Evolutionary conservation across 2,113 vertebrate genomes (phyloP).

Genomic region (Leucopsar rothschildi): DNA sequence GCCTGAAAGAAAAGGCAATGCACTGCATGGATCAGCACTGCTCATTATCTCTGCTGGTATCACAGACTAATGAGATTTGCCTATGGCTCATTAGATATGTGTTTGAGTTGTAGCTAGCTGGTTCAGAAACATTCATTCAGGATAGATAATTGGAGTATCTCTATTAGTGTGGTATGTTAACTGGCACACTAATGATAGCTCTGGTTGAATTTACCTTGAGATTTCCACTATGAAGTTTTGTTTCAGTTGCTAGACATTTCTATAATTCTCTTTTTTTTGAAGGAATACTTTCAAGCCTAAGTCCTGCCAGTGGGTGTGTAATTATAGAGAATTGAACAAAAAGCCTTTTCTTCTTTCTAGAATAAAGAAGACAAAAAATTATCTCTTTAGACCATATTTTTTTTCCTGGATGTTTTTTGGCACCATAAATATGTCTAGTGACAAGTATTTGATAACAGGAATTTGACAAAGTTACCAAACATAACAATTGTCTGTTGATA

Average conservation of each 20-base stretch:
- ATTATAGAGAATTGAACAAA: not conserved
- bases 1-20: not conserved
- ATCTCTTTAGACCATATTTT: not conserved
- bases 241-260: not conserved
- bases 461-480: not conserved
- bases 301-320: not conserved
- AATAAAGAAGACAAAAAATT: not conserved
- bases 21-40: not conserved
- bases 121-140: not conserved
- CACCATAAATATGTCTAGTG: not conserved
- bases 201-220: not conserved
- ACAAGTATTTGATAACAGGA: not conserved
- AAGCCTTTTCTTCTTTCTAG: not conserved
- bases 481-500: not conserved
- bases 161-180: not conserved
- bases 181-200: not conserved
- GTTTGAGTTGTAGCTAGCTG: not conserved
- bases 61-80: conserved; percentile 52
- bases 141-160: not conserved
- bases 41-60: conserved; percentile 18
- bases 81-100: conserved; percentile 23
- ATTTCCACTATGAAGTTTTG: not conserved
- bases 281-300: not conserved
- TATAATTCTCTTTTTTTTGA: not conserved
- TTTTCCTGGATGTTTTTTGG: not conserved